Percentiles rank a stretch among this genome's conserved stretches.
phyloP scores from a whole-genome alignment of 2,888 invertebrate genomes.

The Mimumesa dahlbomi region DNA sequence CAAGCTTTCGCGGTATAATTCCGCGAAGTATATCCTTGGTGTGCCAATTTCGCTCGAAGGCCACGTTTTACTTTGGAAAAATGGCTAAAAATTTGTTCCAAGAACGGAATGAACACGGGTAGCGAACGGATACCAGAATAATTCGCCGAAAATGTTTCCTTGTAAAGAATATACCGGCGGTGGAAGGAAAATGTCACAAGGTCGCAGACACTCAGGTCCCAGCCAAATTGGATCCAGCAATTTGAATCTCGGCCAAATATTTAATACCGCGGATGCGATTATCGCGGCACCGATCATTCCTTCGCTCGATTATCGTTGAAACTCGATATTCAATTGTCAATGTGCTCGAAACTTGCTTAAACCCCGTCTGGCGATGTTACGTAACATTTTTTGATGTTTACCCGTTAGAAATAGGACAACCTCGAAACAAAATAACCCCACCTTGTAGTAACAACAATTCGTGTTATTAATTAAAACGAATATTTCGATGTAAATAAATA shows the following conservation, averaged over 20 bases:
- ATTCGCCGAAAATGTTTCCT: constrained; percentile 31
- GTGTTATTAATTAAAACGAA: no score
- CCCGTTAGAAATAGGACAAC: no score
- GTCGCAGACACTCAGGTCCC: constrained; percentile 26
- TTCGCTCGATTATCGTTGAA: neutral
- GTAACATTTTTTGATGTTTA: neutral
- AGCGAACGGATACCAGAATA: constrained; percentile 5
- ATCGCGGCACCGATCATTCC: neutral
- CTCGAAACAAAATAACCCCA: no score
- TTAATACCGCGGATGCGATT: constrained; percentile 18
- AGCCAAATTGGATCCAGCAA: constrained; percentile 43
- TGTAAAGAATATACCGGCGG: constrained; percentile 16
- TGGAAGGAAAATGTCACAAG: constrained; percentile 40
- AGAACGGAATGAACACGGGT: constrained; percentile 10
- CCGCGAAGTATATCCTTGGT: neutral
- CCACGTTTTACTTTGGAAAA: constrained; percentile 23
- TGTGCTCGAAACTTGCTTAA: no score
- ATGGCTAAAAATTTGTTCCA: constrained; percentile 26
- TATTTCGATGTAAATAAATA: no score
- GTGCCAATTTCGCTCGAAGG: constrained; percentile 13
- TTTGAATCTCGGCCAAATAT: constrained; percentile 53
- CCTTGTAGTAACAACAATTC: no score
- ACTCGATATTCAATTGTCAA: neutral
- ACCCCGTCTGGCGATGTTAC: neutral
- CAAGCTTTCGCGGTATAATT: neutral